Percentiles rank a stretch among this genome's conserved stretches.
Evolutionary conservation across 92 coral and sea anemone genomes (phyloP).

Genomic region (Parazoanthus swiftii): DNA sequence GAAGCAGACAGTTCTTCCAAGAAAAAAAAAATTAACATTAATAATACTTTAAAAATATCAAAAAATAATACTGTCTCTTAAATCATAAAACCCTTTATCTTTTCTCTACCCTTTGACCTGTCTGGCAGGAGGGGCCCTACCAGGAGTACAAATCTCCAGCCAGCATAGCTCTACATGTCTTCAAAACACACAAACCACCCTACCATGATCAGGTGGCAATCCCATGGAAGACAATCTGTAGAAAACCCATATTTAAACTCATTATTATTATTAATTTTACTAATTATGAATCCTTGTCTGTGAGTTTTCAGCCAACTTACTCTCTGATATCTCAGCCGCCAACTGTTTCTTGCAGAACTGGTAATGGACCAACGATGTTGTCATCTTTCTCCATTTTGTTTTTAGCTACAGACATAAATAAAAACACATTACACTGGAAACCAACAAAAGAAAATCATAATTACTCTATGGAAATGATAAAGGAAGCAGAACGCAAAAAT

Average conservation of each 20-base stretch:
- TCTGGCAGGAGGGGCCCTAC: too few species aligned
- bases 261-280: conserved; percentile 6
- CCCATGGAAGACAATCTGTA: neutral
- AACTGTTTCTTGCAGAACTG: conserved; percentile 79
- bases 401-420: conserved; percentile 47
- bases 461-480: conserved; percentile 27
- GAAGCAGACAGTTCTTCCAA: conserved; percentile 13
- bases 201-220: neutral
- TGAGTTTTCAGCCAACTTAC: conserved; percentile 56
- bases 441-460: conserved; percentile 18
- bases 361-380: conserved; percentile 86
- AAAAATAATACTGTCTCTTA: too few species aligned
- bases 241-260: conserved; percentile 23
- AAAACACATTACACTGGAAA: neutral
- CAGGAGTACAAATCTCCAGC: too few species aligned
- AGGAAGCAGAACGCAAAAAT: conserved; percentile 1
- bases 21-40: neutral
- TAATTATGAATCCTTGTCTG: neutral
- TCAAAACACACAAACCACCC: neutral
- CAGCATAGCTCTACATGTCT: too few species aligned
- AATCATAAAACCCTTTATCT: too few species aligned
- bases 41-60: neutral
- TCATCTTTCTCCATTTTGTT: conserved; percentile 53
- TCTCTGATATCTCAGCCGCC: conserved; percentile 73
- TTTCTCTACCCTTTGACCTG: too few species aligned